These are phyloP conservation scores for Brachionus koreanus DNA, from an alignment of 1,140 invertebrate species.

Conservation along the genomic window DNA sequence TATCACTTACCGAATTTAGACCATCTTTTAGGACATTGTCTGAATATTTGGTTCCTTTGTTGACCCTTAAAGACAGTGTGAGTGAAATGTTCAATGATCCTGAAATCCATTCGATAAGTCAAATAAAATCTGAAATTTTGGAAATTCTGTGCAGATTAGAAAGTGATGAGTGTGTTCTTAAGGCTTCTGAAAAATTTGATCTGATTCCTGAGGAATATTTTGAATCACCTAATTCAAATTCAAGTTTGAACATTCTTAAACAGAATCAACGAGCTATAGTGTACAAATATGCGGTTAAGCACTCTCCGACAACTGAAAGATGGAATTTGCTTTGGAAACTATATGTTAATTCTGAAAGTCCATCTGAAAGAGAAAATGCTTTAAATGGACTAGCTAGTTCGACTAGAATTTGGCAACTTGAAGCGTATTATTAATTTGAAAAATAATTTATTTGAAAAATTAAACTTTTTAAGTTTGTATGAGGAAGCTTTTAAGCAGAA, in stretches of 20 bases:
- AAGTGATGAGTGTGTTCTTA: neutral
- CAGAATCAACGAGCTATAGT: constrained; percentile 5
- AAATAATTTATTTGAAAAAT: neutral
- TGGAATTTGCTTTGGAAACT: neutral
- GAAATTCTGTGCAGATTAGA: neutral
- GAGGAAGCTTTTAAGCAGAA: constrained; percentile 10
- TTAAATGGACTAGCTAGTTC: constrained; percentile 23
- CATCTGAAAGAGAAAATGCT: constrained; percentile 23
- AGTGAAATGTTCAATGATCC: neutral
- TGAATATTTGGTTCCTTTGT: neutral
- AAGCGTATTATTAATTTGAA: neutral
- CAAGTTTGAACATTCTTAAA: neutral
- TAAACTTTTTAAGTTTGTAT: neutral
- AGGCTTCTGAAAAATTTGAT: neutral
- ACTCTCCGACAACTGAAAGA: neutral
- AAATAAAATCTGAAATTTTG: constrained; percentile 33
- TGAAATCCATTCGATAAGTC: neutral
- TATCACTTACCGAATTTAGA: neutral
- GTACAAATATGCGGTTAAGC: constrained; percentile 8
- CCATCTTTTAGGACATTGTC: neutral
- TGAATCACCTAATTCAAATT: neutral
- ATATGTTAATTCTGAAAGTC: neutral
- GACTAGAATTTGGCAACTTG: constrained; percentile 10
- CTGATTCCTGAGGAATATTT: neutral
- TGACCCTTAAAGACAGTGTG: neutral